Percentiles rank a stretch among this genome's conserved stretches.
Conservation (phyloP, 2,888 invertebrate genomes). For the Marronus borbonicus region DNA sequence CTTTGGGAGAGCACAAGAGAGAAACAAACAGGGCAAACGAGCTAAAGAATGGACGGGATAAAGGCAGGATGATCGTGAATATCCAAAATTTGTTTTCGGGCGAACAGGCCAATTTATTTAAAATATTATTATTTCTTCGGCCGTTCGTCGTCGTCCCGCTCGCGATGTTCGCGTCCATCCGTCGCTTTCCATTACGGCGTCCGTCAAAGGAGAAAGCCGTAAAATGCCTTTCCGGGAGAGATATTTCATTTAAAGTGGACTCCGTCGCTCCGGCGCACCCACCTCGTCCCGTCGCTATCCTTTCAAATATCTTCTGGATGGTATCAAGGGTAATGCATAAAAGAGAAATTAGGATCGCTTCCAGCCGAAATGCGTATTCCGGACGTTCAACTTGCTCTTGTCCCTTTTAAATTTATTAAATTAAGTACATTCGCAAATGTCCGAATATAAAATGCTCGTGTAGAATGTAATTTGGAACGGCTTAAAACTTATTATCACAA, state of each 20-base stretch:
- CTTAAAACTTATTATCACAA: no score
- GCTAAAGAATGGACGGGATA: conserved; percentile 15
- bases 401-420: conserved; percentile 20
- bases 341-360: conserved; percentile 25
- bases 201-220: conserved; percentile 26
- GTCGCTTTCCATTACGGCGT: conserved; percentile 10
- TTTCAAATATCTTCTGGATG: conserved; percentile 12
- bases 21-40: not conserved
- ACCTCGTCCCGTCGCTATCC: conserved; percentile 6
- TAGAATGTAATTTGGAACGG: not conserved
- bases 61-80: conserved; percentile 26
- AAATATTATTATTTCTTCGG: conserved; percentile 44
- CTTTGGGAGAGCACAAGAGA: not conserved
- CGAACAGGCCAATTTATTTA: conserved; percentile 43
- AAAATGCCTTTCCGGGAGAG: conserved; percentile 41
- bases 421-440: not conserved
- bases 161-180: conserved; percentile 1
- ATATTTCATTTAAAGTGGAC: conserved; percentile 41
- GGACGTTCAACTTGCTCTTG: conserved; percentile 3
- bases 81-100: conserved; percentile 38
- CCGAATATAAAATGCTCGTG: not conserved
- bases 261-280: not conserved
- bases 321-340: conserved; percentile 16
- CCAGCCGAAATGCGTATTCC: conserved; percentile 11
- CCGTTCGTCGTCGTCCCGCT: conserved; percentile 10